Evolutionary conservation across 2,888 invertebrate species (phyloP).

Genomic region (Eupithecia subumbrata): DNA sequence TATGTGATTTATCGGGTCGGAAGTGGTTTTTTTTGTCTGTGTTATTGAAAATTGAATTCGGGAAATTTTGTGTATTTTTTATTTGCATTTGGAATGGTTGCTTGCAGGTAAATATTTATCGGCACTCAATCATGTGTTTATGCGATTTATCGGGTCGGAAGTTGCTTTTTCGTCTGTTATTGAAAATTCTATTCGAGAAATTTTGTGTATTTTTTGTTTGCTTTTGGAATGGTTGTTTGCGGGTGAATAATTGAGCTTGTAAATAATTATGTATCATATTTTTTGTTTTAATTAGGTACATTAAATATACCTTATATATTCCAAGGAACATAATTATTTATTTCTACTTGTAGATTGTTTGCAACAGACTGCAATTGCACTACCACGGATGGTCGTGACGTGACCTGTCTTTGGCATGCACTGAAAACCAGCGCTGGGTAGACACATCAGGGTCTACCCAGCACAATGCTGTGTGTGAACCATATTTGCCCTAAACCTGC

Average conservation of each 20-base stretch:
- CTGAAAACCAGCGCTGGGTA: too few species aligned
- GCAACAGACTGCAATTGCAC: too few species aligned
- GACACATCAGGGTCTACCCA: too few species aligned
- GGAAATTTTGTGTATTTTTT: background rate
- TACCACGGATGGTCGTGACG: too few species aligned
- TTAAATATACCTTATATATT: too few species aligned
- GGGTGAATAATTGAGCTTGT: background rate
- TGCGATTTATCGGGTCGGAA: slow-evolving; percentile 2
- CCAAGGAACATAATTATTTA: too few species aligned
- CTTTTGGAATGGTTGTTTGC: background rate
- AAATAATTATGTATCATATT: background rate
- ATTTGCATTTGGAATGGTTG: background rate
- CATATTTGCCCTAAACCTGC: too few species aligned
- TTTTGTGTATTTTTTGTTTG: background rate
- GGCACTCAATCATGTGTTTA: slow-evolving; percentile 5
- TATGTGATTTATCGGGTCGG: slow-evolving; percentile 1
- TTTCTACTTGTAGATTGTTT: too few species aligned
- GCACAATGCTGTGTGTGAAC: too few species aligned
- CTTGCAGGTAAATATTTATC: background rate
- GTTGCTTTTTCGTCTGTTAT: background rate
- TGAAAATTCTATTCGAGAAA: background rate
- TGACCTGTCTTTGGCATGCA: too few species aligned
- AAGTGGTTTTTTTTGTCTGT: slow-evolving; percentile 3
- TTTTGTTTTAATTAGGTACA: too few species aligned
- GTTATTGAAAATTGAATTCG: background rate